Percentiles rank a stretch among this genome's conserved stretches.
These are phyloP conservation scores for Strigamia crassipes DNA, from an alignment of 2,888 invertebrate genomes.

Conservation along the genomic window DNA sequence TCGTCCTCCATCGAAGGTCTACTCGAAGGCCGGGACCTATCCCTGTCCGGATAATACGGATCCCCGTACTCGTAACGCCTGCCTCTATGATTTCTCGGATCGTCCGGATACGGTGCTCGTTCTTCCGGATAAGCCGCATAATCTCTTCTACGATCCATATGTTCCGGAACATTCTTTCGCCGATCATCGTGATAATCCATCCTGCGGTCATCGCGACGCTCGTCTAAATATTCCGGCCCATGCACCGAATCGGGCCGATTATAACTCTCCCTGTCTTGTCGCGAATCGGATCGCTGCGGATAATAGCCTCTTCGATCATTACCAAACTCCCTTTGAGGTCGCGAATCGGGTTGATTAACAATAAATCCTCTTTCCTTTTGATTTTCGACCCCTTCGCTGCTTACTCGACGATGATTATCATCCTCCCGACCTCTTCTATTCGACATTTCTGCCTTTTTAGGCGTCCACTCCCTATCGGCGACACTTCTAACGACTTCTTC, in stretches of 20 bases:
- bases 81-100: conserved; percentile 51
- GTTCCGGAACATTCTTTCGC: not conserved
- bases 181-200: not conserved
- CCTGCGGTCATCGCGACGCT: not conserved
- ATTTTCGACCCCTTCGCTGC: not conserved
- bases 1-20: conserved; percentile 46
- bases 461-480: too few species aligned
- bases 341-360: not conserved
- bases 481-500: not conserved
- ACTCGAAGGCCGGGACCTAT: conserved; percentile 50
- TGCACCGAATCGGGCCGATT: not conserved
- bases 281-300: not conserved
- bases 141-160: conserved; percentile 2
- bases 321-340: not conserved
- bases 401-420: not conserved
- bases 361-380: not conserved
- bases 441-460: too few species aligned
- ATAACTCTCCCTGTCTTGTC: not conserved
- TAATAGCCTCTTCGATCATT: not conserved
- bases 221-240: not conserved
- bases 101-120: not conserved
- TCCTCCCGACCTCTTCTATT: too few species aligned
- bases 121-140: not conserved
- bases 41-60: conserved; percentile 50
- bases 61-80: conserved; percentile 56